Evolutionary conservation across 2,797 vertebrate species (phyloP), one percentile per base, ranked within the genome.

Genomic region (Periparus ater): DNA sequence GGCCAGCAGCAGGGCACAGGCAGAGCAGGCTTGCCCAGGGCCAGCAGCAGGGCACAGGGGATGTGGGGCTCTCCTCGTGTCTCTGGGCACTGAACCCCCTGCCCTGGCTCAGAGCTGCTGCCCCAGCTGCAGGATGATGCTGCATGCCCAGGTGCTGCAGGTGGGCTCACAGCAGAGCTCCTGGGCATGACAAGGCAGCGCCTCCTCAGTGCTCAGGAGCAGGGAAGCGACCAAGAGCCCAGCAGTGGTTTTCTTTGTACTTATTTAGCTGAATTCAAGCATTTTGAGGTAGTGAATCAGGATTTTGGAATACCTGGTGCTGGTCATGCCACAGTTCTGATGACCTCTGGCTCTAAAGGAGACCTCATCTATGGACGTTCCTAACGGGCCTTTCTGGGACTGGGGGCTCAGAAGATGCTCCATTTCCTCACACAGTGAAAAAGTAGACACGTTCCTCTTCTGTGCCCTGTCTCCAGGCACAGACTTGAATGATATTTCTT

Each of bases 101-200:
- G 38, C 38, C 42, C 42, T 42, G 42, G 42, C 42, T 42, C 42
- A 17, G 42, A 42, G 34, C 30, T 85, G 72, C 72, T 36, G 50
- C 11, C 17, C 38, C n/a, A 27, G 11, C 58, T 8, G 1, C 13
- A 38, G 63, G 58, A 5, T 38, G 58, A 19, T 62, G 60, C 85
- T 54, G 87, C 32, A 10, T 6, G 9, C 18, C 40, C 58, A 51
- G 30, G 4, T 32, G 27, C 73, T 25, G 29, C 38, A 26, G 44
- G 2, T 21, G 30, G 55, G 25, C 11, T 72, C 11, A 3, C 6
- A 0, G 2, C 34, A 30, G 30, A 26, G 1, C 11, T 44, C 45
- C 20, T 13, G 34, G 21, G 5, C 0, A 0, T 3, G 30, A 57
- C 51, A 34, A 51, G 17, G 5, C 19, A 26, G n/a, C 13, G 51